Conservation (phyloP, 2,797 vertebrate species). For the Myotis pilosus region DNA sequence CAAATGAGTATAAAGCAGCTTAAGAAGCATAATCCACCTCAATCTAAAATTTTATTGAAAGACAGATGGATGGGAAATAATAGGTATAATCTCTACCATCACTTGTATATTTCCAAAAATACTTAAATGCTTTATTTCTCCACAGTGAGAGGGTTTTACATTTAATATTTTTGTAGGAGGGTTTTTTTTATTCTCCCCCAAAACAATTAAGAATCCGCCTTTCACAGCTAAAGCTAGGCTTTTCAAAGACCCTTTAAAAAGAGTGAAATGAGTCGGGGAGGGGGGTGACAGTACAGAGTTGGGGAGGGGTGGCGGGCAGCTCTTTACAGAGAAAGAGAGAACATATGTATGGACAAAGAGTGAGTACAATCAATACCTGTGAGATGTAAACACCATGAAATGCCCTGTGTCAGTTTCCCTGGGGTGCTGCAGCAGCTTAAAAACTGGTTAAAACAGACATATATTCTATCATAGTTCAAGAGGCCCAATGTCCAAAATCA, state of each 20-base stretch:
- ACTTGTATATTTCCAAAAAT: constrained; percentile 35
- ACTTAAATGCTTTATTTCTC: constrained; percentile 42
- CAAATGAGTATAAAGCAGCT: constrained; percentile 56
- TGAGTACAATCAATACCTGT: not conserved
- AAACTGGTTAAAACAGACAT: not conserved
- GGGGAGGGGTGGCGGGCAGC: not conserved
- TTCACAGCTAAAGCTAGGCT: constrained; percentile 10
- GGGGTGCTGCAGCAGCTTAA: not conserved
- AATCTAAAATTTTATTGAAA: constrained; percentile 64
- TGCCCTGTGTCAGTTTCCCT: not conserved
- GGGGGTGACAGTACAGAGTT: not conserved
- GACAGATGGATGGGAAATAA: constrained; percentile 65
- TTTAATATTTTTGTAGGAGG: constrained; percentile 44
- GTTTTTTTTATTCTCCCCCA: not conserved
- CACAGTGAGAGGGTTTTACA: constrained; percentile 37
- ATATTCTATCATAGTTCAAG: not conserved
- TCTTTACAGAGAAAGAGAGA: not conserved
- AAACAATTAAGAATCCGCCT: constrained; percentile 2
- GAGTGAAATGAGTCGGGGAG: not conserved
- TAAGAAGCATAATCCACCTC: constrained; percentile 56
- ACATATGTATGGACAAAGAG: not conserved
- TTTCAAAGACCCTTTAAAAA: constrained; percentile 36
- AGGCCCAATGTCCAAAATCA: not conserved
- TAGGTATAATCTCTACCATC: constrained; percentile 29
- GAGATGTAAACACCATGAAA: not conserved